Evolutionary conservation across 2,113 vertebrate genomes (phyloP).

Genomic region (Dinomys branickii): DNA sequence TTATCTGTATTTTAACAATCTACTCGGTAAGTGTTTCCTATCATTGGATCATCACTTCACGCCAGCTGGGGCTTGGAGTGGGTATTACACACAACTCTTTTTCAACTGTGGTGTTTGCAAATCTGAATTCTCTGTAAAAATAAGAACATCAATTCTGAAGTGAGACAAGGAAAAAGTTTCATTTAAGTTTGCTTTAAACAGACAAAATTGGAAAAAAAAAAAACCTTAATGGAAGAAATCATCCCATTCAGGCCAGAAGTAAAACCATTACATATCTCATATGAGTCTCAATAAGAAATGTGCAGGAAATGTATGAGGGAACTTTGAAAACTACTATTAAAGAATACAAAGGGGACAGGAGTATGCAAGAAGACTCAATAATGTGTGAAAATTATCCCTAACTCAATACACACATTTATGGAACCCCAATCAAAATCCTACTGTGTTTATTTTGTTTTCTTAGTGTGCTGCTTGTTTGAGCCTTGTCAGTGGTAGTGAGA

Average conservation of each 20-base stretch:
- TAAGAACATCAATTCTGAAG: neutral
- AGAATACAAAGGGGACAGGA: neutral
- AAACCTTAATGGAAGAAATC: conserved; percentile 37
- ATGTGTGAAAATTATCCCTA: neutral
- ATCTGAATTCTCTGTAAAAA: conserved; percentile 40
- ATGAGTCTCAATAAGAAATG: neutral
- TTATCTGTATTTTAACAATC: conserved; percentile 61
- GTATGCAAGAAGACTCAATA: neutral
- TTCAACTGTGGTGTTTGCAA: neutral
- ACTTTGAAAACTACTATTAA: neutral
- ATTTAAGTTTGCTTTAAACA: conserved; percentile 41
- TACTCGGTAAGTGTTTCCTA: conserved; percentile 65
- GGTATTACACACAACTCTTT: neutral
- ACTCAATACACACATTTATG: neutral
- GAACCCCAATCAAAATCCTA: neutral
- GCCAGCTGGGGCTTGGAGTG: conserved; percentile 40
- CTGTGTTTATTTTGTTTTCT: conserved; percentile 24
- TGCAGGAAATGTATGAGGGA: neutral
- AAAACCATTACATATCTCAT: neutral
- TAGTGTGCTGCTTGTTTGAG: neutral
- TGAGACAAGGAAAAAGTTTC: conserved; percentile 19
- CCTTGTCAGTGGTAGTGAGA: neutral
- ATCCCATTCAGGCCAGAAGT: conserved; percentile 25
- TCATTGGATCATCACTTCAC: conserved; percentile 52
- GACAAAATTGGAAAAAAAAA: conserved; percentile 45